Base-by-base conservation (phyloP, 2,113 vertebrate genomes). In the Mus spicilegus region DNA sequence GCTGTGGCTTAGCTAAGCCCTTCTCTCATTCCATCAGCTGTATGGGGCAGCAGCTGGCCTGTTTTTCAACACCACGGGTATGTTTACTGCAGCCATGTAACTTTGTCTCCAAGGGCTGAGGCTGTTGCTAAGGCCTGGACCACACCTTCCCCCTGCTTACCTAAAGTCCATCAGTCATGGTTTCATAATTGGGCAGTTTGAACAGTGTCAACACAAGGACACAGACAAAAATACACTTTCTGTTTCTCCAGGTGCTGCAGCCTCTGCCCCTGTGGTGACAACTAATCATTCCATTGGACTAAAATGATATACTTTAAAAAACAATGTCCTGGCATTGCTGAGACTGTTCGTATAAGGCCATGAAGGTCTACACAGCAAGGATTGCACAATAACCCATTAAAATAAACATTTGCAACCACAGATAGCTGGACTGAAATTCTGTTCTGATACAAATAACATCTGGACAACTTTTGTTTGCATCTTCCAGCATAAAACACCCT, bases 381-480 rank as follows among this genome's bases (percentile, higher is more conserved):
- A 98, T 99, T 99, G 98, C 98, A 98, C 98, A 99, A 99, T 98
- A 98, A 97, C 98, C 98, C 98, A 99, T 99, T 99, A 99, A 98
- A 99, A 99, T 98, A 99, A 99, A 99, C 98, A 99, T 99, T 99
- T 99, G 98, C 98, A 98, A 98, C 98, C 98, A 98, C 98, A 99
- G 98, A 99, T 98, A 98, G 98, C 98, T 99, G 98, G 98, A 97
- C 98, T 96, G 96, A 99, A 99, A 99, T 98, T 98, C 97, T 98
- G 97, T 98, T 98, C 98, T 98, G 98, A 98, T 98, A 99, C 98
- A 98, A 99, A 99, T 98, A 99, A 99, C 98, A 99, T 99, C 98
- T 99, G 99, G 99, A 99, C 98, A 98, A 98, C 98, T 99, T 99
- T 99, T 98, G 98, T 99, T 98, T 98, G 98, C 98, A 99, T 99